phyloP scores from a whole-genome alignment of 1,140 invertebrate genomes.

The Lethrus apterus region DNA sequence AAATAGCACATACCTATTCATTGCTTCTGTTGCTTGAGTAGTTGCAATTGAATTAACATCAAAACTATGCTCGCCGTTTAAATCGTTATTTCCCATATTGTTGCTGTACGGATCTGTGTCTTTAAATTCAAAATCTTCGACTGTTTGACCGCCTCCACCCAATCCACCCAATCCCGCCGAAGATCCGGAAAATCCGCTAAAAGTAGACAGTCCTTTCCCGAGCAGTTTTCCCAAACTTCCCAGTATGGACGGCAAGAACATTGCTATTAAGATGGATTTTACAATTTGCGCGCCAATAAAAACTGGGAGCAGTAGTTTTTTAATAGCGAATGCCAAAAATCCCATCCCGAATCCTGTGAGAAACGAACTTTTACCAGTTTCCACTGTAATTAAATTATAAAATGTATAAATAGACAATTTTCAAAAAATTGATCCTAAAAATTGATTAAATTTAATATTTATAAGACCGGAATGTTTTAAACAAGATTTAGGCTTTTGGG shows the following conservation, averaged over 20 bases:
- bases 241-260: slow-evolving; percentile 74
- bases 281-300: slow-evolving; percentile 70
- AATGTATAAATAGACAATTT: slow-evolving; percentile 24
- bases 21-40: slow-evolving; percentile 25
- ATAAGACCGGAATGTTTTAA: background rate
- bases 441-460: slow-evolving; percentile 2
- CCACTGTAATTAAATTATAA: slow-evolving; percentile 27
- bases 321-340: slow-evolving; percentile 68
- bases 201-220: slow-evolving; percentile 58
- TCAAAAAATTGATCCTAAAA: slow-evolving; percentile 42
- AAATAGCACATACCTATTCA: slow-evolving; percentile 21
- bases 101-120: slow-evolving; percentile 42
- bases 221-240: slow-evolving; percentile 73
- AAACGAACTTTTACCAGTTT: slow-evolving; percentile 54
- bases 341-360: slow-evolving; percentile 61
- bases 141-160: slow-evolving; percentile 30
- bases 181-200: slow-evolving; percentile 45
- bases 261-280: slow-evolving; percentile 69
- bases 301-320: slow-evolving; percentile 70
- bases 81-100: slow-evolving; percentile 23
- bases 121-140: slow-evolving; percentile 62
- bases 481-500: background rate
- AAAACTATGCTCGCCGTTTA: slow-evolving; percentile 18
- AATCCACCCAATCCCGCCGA: slow-evolving; percentile 36
- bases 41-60: slow-evolving; percentile 19